These are phyloP conservation scores for Osedax frankpressi DNA, from an alignment of 2,888 invertebrate species.

Conservation along the genomic window DNA sequence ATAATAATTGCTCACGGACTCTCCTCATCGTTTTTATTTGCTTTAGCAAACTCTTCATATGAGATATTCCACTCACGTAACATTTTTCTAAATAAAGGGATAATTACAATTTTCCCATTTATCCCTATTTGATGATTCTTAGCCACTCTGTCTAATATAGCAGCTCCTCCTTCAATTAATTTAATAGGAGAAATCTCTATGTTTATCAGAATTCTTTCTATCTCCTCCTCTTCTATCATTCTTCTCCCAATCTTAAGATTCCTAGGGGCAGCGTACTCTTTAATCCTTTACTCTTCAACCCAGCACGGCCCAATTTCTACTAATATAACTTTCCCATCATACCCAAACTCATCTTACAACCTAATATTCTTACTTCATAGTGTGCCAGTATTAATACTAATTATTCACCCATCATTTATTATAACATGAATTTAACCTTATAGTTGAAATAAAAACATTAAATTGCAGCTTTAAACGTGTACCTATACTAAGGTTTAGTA, in stretches of 20 bases:
- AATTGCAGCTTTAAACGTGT: slow-evolving; percentile 28
- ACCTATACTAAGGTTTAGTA: slow-evolving; percentile 21
- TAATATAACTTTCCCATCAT: neutral
- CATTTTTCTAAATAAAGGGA: slow-evolving; percentile 55
- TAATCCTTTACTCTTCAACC: slow-evolving; percentile 55
- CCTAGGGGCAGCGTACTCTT: slow-evolving; percentile 57
- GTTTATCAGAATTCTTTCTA: slow-evolving; percentile 53
- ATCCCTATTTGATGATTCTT: slow-evolving; percentile 58
- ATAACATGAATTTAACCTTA: slow-evolving; percentile 18
- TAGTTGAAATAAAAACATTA: slow-evolving; percentile 29
- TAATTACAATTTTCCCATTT: slow-evolving; percentile 54
- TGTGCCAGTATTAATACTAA: slow-evolving; percentile 19
- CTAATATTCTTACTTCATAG: slow-evolving; percentile 17
- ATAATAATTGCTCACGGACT: slow-evolving; percentile 44
- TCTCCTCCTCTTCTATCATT: slow-evolving; percentile 50
- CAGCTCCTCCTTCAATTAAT: slow-evolving; percentile 58
- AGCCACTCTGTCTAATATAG: slow-evolving; percentile 54
- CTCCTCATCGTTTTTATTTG: slow-evolving; percentile 41
- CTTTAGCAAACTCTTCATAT: slow-evolving; percentile 31
- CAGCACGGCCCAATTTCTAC: slow-evolving; percentile 51
- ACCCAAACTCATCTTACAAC: slow-evolving; percentile 2
- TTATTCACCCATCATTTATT: slow-evolving; percentile 20
- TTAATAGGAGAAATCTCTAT: slow-evolving; percentile 57
- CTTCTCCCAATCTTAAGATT: slow-evolving; percentile 54
- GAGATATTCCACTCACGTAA: slow-evolving; percentile 46